Percentiles rank a stretch among this genome's conserved stretches.
Evolutionary conservation across 2,113 vertebrate genomes (phyloP).

Genomic region (Synchiropus splendidus): DNA sequence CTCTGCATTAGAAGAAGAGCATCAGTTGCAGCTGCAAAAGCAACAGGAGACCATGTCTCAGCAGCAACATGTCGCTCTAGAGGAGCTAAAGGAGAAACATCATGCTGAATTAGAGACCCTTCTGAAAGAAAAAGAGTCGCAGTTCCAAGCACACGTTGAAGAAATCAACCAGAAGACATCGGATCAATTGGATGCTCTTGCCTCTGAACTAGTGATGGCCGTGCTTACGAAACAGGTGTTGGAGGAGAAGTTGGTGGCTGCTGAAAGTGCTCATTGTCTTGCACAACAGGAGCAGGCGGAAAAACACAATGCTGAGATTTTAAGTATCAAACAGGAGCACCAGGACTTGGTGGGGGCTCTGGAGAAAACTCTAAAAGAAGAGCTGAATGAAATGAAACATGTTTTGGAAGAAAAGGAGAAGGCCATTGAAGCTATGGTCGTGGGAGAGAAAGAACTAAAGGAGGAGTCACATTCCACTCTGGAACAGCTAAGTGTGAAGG

Average conservation of each 20-base stretch:
- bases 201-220: constrained; percentile 74
- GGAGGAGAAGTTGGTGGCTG: constrained; percentile 64
- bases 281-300: constrained; percentile 60
- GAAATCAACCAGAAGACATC: constrained; percentile 88
- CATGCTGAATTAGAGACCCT: constrained; percentile 63
- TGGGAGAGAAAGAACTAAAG: constrained; percentile 58
- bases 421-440: constrained; percentile 56
- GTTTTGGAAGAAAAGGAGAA: constrained; percentile 75
- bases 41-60: constrained; percentile 60
- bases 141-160: constrained; percentile 78
- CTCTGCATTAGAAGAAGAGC: constrained; percentile 64
- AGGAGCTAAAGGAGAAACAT: constrained; percentile 68
- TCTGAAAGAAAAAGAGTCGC: constrained; percentile 77
- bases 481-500: constrained; percentile 55
- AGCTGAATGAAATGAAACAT: constrained; percentile 72
- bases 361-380: constrained; percentile 75
- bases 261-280: constrained; percentile 46
- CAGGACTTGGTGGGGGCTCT: constrained; percentile 63
- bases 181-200: constrained; percentile 80
- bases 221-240: constrained; percentile 66
- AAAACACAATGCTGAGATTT: constrained; percentile 65
- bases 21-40: constrained; percentile 72
- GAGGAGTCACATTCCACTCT: constrained; percentile 60
- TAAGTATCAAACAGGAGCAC: constrained; percentile 65
- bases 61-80: constrained; percentile 62